A percentile compares a stretch with the other conserved stretches of the same genome.
These are phyloP conservation scores for Scaptomyza graminum DNA, from an alignment of 1,140 invertebrate genomes.

Conservation along the genomic window DNA sequence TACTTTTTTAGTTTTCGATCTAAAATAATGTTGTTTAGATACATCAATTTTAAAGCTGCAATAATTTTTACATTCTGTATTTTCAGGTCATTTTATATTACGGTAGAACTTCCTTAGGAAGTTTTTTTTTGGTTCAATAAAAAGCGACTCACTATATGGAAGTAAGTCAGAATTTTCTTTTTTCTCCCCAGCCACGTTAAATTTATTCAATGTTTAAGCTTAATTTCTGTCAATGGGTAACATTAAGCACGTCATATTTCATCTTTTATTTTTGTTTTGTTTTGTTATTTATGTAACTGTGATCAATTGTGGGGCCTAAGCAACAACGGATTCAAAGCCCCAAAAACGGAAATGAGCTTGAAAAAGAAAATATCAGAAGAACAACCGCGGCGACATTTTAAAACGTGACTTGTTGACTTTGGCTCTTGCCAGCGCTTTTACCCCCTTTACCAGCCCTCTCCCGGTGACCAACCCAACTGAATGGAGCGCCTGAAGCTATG, in stretches of 20 bases:
- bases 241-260: constrained; percentile 12
- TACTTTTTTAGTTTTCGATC: no score
- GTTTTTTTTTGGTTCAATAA: no score
- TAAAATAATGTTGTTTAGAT: no score
- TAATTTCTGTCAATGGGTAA: not conserved
- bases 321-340: constrained; percentile 30
- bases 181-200: no score
- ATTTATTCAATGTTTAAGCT: no score
- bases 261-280: constrained; percentile 21
- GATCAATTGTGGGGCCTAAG: constrained; percentile 23
- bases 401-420: constrained; percentile 59
- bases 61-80: no score
- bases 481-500: constrained; percentile 31
- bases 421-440: constrained; percentile 1
- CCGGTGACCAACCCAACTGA: not conserved
- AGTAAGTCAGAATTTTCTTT: no score
- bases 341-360: constrained; percentile 67
- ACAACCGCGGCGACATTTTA: constrained; percentile 68
- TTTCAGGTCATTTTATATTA: no score
- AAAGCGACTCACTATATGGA: no score
- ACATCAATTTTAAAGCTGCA: no score
- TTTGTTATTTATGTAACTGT: constrained; percentile 25
- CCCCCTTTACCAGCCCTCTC: not conserved
- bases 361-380: constrained; percentile 56
- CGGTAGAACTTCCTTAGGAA: no score